These are phyloP conservation scores for Halichoeres trimaculatus DNA, from an alignment of 2,113 vertebrate species.

Conservation along the genomic window DNA sequence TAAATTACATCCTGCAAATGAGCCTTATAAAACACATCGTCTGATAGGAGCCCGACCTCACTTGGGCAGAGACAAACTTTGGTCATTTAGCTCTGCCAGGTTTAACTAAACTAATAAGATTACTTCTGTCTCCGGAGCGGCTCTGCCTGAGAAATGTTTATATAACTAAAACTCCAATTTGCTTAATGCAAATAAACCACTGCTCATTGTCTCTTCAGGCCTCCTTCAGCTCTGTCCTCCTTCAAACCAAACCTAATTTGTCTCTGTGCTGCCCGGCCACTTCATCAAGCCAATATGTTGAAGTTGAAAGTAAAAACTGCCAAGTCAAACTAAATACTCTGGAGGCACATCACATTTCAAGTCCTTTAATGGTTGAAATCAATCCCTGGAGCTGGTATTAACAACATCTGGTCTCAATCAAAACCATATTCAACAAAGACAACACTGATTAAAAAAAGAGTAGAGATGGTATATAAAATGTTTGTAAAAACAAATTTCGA, in stretches of 20 bases:
- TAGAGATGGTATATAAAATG: too few species aligned
- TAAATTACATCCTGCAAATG: constrained; percentile 21
- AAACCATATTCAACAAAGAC: too few species aligned
- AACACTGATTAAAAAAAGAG: too few species aligned
- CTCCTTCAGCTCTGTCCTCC: constrained; percentile 36
- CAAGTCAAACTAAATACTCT: background rate
- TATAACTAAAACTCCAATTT: constrained; percentile 61
- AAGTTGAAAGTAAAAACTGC: constrained; percentile 6
- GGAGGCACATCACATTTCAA: too few species aligned
- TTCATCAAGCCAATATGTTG: constrained; percentile 25
- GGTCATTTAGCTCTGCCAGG: constrained; percentile 64
- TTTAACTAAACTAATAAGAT: constrained; percentile 69
- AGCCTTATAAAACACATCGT: constrained; percentile 1
- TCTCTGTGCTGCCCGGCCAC: constrained; percentile 14
- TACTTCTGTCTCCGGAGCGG: constrained; percentile 47
- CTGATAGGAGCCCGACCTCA: constrained; percentile 4
- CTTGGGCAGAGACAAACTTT: constrained; percentile 46
- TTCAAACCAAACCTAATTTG: constrained; percentile 32
- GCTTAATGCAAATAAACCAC: constrained; percentile 66
- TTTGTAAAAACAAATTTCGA: too few species aligned
- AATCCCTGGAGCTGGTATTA: too few species aligned
- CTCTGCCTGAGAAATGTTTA: constrained; percentile 58
- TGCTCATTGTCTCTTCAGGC: constrained; percentile 50
- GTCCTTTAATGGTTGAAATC: too few species aligned
- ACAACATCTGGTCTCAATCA: too few species aligned